Percentiles rank a stretch among this genome's conserved stretches.
phyloP scores from a whole-genome alignment of 2,888 invertebrate species.

The Torymus tubicola region DNA sequence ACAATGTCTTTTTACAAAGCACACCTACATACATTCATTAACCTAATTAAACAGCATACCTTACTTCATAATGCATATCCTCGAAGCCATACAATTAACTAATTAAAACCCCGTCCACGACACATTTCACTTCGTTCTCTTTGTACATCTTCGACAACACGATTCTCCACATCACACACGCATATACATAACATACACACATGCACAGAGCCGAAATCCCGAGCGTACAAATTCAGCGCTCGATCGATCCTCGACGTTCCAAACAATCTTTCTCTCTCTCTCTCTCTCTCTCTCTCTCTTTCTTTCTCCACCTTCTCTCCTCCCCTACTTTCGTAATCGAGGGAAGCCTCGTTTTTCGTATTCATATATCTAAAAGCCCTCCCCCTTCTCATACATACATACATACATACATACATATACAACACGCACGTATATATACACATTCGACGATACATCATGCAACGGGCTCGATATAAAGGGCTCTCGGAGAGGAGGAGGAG shows the following conservation, averaged over 20 bases:
- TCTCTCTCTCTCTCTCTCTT: not conserved
- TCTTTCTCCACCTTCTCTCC: not conserved
- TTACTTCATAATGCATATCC: no score
- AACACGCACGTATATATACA: constrained; percentile 62
- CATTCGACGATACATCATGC: constrained; percentile 72
- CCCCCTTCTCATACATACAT: constrained; percentile 49
- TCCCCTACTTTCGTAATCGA: constrained; percentile 26
- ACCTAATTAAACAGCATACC: no score
- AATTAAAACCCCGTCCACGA: no score
- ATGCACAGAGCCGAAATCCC: not conserved
- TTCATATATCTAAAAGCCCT: constrained; percentile 63
- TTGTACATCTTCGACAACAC: no score
- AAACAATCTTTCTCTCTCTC: constrained; percentile 7
- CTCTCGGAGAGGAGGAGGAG: constrained; percentile 32
- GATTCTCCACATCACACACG: no score
- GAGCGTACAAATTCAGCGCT: constrained; percentile 11
- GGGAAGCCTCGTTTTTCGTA: constrained; percentile 68
- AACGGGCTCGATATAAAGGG: constrained; percentile 45
- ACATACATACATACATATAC: no score
- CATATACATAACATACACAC: no score
- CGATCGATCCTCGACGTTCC: constrained; percentile 20
- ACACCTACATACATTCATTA: no score
- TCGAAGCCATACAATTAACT: no score
- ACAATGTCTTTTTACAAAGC: no score
- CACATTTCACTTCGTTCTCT: no score